Conservation (phyloP, 1,140 invertebrate species). For the Penaeus chinensis region DNA sequence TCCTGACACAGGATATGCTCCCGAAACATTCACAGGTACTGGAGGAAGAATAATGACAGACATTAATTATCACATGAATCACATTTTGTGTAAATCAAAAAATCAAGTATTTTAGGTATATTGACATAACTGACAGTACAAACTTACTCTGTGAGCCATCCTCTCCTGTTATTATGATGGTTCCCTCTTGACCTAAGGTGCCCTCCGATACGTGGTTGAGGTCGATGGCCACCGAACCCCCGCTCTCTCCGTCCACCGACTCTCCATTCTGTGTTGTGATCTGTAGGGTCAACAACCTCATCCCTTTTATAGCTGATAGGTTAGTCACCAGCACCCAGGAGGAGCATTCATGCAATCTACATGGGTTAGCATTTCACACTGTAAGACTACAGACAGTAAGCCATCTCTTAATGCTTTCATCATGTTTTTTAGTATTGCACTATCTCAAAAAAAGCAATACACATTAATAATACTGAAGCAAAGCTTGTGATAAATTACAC, state of each 20-base stretch:
- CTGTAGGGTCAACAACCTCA: conserved; percentile 75
- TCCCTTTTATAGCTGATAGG: conserved; percentile 52
- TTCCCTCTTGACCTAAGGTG: conserved; percentile 88
- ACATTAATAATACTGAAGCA: too few relatives aligned
- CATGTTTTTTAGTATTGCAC: too few relatives aligned
- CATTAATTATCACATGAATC: not conserved
- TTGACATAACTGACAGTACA: conserved; percentile 9
- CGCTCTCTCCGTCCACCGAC: conserved; percentile 65
- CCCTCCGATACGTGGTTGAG: conserved; percentile 89
- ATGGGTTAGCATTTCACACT: conserved; percentile 41
- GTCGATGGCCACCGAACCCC: conserved; percentile 79
- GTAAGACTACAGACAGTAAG: conserved; percentile 22
- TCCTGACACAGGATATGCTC: conserved; percentile 89
- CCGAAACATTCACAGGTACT: conserved; percentile 68
- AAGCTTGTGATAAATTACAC: not conserved
- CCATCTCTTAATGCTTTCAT: too few relatives aligned
- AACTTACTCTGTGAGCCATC: conserved; percentile 84
- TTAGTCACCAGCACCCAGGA: conserved; percentile 51
- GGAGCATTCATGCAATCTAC: conserved; percentile 20
- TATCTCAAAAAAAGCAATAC: too few relatives aligned
- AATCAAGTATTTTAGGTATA: too few relatives aligned
- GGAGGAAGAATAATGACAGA: conserved; percentile 13
- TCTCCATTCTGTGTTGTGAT: conserved; percentile 64
- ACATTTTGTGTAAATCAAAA: not conserved
- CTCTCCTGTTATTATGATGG: conserved; percentile 94